These are phyloP conservation scores for Chrosomus eos DNA, from an alignment of 2,797 vertebrate genomes.

Conservation along the genomic window DNA sequence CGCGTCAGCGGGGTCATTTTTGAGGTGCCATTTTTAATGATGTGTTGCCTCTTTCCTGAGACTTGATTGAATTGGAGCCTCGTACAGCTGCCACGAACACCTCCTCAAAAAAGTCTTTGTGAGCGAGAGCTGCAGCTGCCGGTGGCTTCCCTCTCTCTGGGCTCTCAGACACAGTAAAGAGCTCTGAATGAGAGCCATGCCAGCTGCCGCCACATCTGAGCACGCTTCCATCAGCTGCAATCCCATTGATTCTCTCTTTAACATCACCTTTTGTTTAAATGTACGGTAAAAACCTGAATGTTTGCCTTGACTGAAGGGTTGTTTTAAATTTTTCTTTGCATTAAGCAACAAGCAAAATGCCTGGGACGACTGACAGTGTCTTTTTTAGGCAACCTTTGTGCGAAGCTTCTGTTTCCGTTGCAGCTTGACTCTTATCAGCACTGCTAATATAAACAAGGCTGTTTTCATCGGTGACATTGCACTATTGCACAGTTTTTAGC, in stretches of 20 bases:
- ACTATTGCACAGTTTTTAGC: slow-evolving; percentile 20
- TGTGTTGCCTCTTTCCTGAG: slow-evolving; percentile 12
- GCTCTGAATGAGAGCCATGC: slow-evolving; percentile 38
- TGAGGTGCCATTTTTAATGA: slow-evolving; percentile 26
- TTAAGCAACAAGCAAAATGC: neutral
- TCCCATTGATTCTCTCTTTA: slow-evolving; percentile 21
- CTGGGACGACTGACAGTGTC: neutral
- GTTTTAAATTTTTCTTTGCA: neutral
- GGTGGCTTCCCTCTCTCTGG: slow-evolving; percentile 31
- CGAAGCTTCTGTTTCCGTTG: neutral
- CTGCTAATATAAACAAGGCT: neutral
- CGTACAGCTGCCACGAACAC: slow-evolving; percentile 44
- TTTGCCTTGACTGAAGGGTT: neutral
- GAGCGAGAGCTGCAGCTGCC: slow-evolving; percentile 41
- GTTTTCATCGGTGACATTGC: neutral
- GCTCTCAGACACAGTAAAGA: slow-evolving; percentile 34
- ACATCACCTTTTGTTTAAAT: slow-evolving; percentile 32
- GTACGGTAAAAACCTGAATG: neutral
- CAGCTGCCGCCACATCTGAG: slow-evolving; percentile 47
- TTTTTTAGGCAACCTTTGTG: neutral
- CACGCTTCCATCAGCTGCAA: slow-evolving; percentile 24
- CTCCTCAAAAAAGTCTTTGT: slow-evolving; percentile 47
- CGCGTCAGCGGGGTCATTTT: neutral
- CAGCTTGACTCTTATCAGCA: neutral
- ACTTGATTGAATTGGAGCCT: slow-evolving; percentile 16